A percentile compares a stretch with the other conserved stretches of the same genome.
These are phyloP conservation scores for Pampusana beccarii DNA, from an alignment of 2,113 vertebrate species.

Conservation along the genomic window DNA sequence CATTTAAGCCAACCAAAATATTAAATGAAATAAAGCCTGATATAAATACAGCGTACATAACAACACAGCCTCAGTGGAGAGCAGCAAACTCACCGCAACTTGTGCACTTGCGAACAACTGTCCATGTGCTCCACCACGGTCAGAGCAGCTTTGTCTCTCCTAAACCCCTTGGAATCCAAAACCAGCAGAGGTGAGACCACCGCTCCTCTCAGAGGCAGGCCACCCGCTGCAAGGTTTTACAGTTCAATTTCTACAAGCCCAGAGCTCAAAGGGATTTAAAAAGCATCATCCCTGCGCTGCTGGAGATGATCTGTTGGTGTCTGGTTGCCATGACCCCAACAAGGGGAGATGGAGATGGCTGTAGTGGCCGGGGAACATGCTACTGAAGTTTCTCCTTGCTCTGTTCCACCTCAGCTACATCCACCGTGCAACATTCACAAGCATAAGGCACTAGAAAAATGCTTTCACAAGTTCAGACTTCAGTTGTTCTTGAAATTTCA, in stretches of 20 bases:
- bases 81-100: slow-evolving; percentile 7
- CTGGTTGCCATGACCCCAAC: not conserved
- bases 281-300: not conserved
- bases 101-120: not conserved
- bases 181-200: not conserved
- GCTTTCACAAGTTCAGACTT: not conserved
- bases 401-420: not conserved
- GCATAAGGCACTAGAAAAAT: slow-evolving; percentile 67
- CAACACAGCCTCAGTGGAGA: not conserved
- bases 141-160: not conserved
- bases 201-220: not conserved
- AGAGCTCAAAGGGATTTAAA: not conserved
- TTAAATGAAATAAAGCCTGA: slow-evolving; percentile 15
- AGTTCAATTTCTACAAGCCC: not conserved
- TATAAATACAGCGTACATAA: slow-evolving; percentile 32
- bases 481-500: not conserved
- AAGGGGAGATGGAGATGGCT: not conserved
- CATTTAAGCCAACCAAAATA: slow-evolving; percentile 23
- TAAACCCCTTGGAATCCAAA: not conserved
- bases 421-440: not conserved
- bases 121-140: rapidly evolving
- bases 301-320: not conserved
- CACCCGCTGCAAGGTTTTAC: rapidly evolving
- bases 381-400: not conserved
- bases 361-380: not conserved